These are phyloP conservation scores for Addax nasomaculatus DNA, from an alignment of 2,113 vertebrate species.

Conservation along the genomic window DNA sequence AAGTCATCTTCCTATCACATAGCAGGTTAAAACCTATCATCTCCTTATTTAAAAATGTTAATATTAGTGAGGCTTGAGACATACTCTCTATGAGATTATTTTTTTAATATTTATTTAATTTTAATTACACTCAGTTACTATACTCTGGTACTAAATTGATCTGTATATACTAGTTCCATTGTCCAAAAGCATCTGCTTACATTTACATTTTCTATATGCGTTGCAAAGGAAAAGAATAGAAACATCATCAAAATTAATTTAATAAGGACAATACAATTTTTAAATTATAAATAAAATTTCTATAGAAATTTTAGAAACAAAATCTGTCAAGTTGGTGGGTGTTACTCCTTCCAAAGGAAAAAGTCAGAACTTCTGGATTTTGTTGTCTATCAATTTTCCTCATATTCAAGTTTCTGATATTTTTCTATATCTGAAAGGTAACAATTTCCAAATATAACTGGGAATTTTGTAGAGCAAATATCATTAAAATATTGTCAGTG, in stretches of 20 bases:
- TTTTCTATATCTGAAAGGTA: not conserved
- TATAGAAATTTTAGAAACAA: not conserved
- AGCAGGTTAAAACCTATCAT: not conserved
- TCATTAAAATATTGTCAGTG: not conserved
- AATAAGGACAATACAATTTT: not conserved
- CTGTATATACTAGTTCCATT: not conserved
- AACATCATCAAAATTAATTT: not conserved
- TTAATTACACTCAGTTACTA: not conserved
- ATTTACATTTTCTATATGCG: not conserved
- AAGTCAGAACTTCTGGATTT: not conserved
- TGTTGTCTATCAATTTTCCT: not conserved
- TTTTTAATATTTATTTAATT: not conserved
- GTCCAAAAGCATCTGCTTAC: not conserved
- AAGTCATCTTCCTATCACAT: not conserved
- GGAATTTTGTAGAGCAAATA: not conserved
- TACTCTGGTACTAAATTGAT: not conserved
- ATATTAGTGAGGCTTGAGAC: not conserved
- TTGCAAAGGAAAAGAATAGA: not conserved
- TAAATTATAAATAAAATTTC: not conserved
- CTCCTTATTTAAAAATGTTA: not conserved
- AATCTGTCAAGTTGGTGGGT: not conserved
- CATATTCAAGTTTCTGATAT: not conserved
- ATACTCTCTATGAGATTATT: not conserved
- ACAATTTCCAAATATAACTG: not conserved
- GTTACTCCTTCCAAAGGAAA: not conserved